Percentiles rank a stretch among this genome's conserved stretches.
Evolutionary conservation across 2,797 vertebrate genomes (phyloP).

Genomic region (Fratercula arctica): DNA sequence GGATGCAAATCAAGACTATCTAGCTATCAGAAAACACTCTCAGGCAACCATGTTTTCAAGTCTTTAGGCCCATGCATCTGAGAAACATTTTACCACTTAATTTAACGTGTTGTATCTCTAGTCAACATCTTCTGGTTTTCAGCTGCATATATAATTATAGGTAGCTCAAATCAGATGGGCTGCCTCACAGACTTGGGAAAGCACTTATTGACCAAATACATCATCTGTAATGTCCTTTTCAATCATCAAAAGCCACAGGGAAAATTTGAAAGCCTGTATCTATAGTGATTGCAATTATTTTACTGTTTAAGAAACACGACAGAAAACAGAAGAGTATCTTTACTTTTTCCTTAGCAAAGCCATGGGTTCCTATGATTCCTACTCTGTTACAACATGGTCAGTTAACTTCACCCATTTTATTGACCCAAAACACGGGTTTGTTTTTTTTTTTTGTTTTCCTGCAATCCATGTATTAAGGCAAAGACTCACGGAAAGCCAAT

Average conservation of each 20-base stretch:
- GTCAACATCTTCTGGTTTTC: not conserved
- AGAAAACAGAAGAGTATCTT: not conserved
- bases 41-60: not conserved
- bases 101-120: not conserved
- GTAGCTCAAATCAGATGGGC: conserved; percentile 1
- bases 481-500: not conserved
- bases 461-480: not conserved
- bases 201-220: conserved; percentile 12
- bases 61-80: not conserved
- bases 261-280: not conserved
- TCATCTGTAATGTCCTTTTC: conserved; percentile 21
- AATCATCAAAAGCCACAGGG: not conserved
- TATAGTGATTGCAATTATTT: conserved; percentile 8
- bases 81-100: conserved; percentile 1
- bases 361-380: not conserved
- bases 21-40: not conserved
- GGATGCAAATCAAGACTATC: not conserved
- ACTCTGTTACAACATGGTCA: not conserved
- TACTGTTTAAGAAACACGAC: not conserved
- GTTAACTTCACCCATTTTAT: not conserved
- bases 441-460: not conserved
- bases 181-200: not conserved
- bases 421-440: not conserved
- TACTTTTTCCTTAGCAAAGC: not conserved
- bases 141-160: not conserved